Evolutionary conservation across 1,140 invertebrate genomes (phyloP), one percentile per base, ranked within the genome.

Genomic region (Achatina immaculata): DNA sequence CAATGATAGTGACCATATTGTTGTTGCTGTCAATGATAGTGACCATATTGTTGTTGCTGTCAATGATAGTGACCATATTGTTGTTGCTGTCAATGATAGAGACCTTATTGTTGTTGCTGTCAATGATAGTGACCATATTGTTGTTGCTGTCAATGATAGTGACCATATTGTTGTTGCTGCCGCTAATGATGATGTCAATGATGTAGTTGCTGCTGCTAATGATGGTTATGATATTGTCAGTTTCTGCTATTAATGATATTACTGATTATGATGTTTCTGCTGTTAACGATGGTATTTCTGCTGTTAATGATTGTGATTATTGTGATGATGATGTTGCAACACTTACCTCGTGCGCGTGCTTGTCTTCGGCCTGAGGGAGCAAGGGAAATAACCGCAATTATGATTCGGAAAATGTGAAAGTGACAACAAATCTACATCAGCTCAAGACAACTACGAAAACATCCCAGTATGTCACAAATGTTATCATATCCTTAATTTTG

Each of bases 281-380:
- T n/a, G n/a, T n/a, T n/a, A n/a, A n/a, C 6, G 62, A 65, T 11
- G 62, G 24, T 65, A 24, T 9, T 65, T 7, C 24, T 65, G 24
- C 24, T 11, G 7, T 9, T 65, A 24, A 65, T 65, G 62, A 65
- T 11, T 7, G 62, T n/a, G 62, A n/a, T 65, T n/a, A 24, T 65
- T n/a, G 34, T 65, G 24, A n/a, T 65, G 62, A n/a, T n/a, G 62
- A 65, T 65, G 19, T 19, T 45, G 19, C 43, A 45, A 38, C 68
- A 69, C 86, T 83, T 85, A 90, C 89, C 89, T 90, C 89, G 68
- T 86, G 84, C 31, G 86, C 83, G 65, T 90, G 88, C 88, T 97
- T 96, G 86, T 98, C 96, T 90, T 98, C 96, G 0, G 85, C 88
- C 89, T 92, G 84, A 45, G 86, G 90, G 69, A 80, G 68, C 83